These are phyloP conservation scores for Acinonyx jubatus DNA, from an alignment of 2,113 vertebrate genomes.

Conservation along the genomic window DNA sequence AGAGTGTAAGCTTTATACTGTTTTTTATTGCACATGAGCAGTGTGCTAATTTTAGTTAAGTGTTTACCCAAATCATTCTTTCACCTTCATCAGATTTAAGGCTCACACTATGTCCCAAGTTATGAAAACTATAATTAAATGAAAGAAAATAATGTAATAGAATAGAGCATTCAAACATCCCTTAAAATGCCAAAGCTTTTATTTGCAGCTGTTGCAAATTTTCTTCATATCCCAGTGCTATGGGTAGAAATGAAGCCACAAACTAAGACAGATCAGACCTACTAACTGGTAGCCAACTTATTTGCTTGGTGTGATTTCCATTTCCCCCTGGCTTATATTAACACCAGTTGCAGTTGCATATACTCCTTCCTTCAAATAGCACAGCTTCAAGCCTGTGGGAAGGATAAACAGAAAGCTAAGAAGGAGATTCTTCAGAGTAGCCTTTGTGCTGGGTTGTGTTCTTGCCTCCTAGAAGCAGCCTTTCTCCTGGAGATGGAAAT, in stretches of 20 bases:
- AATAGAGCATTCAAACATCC: not conserved
- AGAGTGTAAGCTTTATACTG: not conserved
- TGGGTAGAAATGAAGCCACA: not conserved
- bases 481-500: not conserved
- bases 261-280: not conserved
- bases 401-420: not conserved
- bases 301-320: not conserved
- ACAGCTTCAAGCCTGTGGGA: not conserved
- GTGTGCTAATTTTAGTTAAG: not conserved
- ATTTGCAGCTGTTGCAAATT: not conserved
- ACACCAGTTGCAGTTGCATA: not conserved
- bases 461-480: not conserved
- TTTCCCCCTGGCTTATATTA: conserved; percentile 23
- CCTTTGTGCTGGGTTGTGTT: not conserved
- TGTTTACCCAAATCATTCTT: conserved; percentile 16
- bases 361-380: not conserved
- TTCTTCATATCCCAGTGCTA: not conserved
- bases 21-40: not conserved
- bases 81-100: not conserved
- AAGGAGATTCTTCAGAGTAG: not conserved
- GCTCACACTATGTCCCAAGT: not conserved
- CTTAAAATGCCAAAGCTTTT: conserved; percentile 14
- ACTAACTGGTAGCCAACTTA: not conserved
- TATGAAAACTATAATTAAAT: conserved; percentile 20
- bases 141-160: not conserved